A percentile compares a stretch with the other conserved stretches of the same genome.
phyloP scores from a whole-genome alignment of 2,113 vertebrate species.

The Campylomormyrus numenius region DNA sequence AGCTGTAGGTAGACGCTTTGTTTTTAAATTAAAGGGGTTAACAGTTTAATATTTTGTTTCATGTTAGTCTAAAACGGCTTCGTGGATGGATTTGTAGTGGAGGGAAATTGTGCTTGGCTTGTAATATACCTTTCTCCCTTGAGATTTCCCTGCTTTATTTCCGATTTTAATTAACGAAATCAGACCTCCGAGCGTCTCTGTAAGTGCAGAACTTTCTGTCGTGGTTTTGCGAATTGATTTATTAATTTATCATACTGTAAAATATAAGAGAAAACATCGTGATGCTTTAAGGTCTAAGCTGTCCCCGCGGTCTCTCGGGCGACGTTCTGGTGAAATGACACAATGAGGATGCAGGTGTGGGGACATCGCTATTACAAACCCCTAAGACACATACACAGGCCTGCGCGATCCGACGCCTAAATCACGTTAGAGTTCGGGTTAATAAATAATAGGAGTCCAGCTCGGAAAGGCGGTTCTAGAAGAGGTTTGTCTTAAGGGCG shows the following conservation, averaged over 20 bases:
- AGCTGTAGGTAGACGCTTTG: slow-evolving; percentile 40
- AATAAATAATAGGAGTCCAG: slow-evolving; percentile 39
- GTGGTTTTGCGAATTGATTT: not conserved
- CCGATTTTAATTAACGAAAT: not conserved
- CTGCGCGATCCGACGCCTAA: not conserved
- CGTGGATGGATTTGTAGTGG: slow-evolving; percentile 9
- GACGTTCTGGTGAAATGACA: slow-evolving; percentile 2
- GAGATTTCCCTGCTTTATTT: slow-evolving; percentile 11
- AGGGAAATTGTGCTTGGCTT: slow-evolving; percentile 56
- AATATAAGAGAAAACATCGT: not conserved
- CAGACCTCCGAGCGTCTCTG: not conserved
- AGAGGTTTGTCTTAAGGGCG: slow-evolving; percentile 84
- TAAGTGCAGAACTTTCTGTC: not conserved
- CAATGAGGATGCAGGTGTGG: not conserved
- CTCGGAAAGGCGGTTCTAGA: slow-evolving; percentile 62
- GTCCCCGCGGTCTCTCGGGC: not conserved
- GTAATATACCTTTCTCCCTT: slow-evolving; percentile 33
- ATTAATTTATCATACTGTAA: not conserved
- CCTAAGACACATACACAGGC: not conserved
- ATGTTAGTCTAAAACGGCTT: not conserved
- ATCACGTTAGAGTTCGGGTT: slow-evolving; percentile 12
- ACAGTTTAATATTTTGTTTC: not conserved
- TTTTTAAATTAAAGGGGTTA: slow-evolving; percentile 24
- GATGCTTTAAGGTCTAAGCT: not conserved
- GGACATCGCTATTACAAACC: not conserved